Evolutionary conservation across 2,888 invertebrate genomes (phyloP).

Genomic region (Anthrax anthrax): DNA sequence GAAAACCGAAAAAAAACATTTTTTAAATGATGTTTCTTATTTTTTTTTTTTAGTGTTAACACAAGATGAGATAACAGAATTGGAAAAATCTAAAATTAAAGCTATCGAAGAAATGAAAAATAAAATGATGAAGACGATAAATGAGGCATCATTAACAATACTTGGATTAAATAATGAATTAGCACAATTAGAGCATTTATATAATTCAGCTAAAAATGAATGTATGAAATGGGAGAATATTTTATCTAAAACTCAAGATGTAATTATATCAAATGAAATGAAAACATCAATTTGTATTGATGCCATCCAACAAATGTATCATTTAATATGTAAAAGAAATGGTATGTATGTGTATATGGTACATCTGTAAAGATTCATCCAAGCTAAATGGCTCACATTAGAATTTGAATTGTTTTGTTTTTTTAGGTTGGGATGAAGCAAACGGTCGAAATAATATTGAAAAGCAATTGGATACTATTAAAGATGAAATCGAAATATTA

Average conservation of each 20-base stretch:
- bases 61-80: slow-evolving; percentile 26
- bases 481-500: slow-evolving; percentile 24
- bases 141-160: slow-evolving; percentile 26
- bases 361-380: neutral
- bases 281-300: slow-evolving; percentile 24
- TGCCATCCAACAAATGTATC: slow-evolving; percentile 25
- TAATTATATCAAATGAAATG: slow-evolving; percentile 19
- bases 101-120: slow-evolving; percentile 29
- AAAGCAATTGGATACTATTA: slow-evolving; percentile 24
- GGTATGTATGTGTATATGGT: slow-evolving; percentile 11
- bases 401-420: neutral
- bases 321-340: slow-evolving; percentile 23
- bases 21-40: neutral
- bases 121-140: slow-evolving; percentile 27
- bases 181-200: slow-evolving; percentile 26
- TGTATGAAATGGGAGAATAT: slow-evolving; percentile 29
- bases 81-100: slow-evolving; percentile 17
- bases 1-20: neutral
- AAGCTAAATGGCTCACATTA: neutral
- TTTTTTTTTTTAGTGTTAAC: slow-evolving; percentile 25
- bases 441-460: slow-evolving; percentile 15
- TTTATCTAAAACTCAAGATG: slow-evolving; percentile 22
- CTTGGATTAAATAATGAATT: slow-evolving; percentile 30
- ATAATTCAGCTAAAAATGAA: slow-evolving; percentile 21
- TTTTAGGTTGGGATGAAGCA: slow-evolving; percentile 5